These are phyloP conservation scores for Epicauta chinensis DNA, from an alignment of 1,140 invertebrate species.

Conservation along the genomic window DNA sequence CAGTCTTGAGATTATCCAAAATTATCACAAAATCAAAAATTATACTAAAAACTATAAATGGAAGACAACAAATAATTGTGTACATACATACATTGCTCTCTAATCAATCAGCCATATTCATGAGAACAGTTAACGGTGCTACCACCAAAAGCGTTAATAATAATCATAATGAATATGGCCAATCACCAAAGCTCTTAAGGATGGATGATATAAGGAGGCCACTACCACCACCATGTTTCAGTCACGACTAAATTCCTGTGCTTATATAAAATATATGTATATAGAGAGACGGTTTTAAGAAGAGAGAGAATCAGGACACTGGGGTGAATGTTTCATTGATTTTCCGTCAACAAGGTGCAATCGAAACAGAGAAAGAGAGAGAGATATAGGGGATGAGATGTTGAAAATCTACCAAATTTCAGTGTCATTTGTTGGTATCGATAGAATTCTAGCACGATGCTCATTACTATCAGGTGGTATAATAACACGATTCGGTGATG, in stretches of 20 bases:
- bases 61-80: slow-evolving; percentile 17
- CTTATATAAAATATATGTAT: too few species aligned
- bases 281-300: too few species aligned
- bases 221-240: slow-evolving; percentile 26
- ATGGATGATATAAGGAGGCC: slow-evolving; percentile 12
- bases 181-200: slow-evolving; percentile 30
- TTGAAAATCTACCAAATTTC: slow-evolving; percentile 61
- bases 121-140: slow-evolving; percentile 12
- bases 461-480: slow-evolving; percentile 48
- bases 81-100: slow-evolving; percentile 11
- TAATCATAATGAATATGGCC: slow-evolving; percentile 31
- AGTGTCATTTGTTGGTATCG: slow-evolving; percentile 57
- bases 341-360: slow-evolving; percentile 11
- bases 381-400: neutral
- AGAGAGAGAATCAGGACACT: neutral
- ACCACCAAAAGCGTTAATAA: slow-evolving; percentile 26
- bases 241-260: neutral
- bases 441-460: slow-evolving; percentile 48
- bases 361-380: too few species aligned
- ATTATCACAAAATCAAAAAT: slow-evolving; percentile 19
- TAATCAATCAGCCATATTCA: slow-evolving; percentile 33
- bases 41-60: slow-evolving; percentile 9
- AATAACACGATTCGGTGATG: slow-evolving; percentile 49
- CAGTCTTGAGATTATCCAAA: slow-evolving; percentile 28
- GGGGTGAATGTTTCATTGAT: slow-evolving; percentile 31